Evolutionary conservation across 2,113 vertebrate species (phyloP).

Genomic region (Bombycilla garrulus): DNA sequence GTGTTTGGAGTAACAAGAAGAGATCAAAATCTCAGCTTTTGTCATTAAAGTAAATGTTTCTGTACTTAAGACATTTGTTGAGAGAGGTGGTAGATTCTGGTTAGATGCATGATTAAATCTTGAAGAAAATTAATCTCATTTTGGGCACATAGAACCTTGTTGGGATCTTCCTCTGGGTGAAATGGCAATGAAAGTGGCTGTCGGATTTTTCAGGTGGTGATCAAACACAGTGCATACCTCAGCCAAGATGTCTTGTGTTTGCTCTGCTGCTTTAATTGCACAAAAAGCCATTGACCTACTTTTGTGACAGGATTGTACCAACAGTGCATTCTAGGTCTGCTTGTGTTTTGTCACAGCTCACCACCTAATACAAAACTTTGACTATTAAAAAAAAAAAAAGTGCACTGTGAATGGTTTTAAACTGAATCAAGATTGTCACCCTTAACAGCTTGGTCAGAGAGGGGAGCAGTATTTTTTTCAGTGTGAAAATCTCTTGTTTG

Average conservation of each 20-base stretch:
- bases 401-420: neutral
- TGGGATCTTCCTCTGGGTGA: neutral
- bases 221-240: neutral
- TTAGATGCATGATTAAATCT: neutral
- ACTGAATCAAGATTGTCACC: neutral
- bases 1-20: neutral
- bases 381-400: neutral
- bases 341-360: neutral
- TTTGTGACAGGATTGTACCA: neutral
- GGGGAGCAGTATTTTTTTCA: neutral
- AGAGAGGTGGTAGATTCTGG: neutral
- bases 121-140: neutral
- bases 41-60: neutral
- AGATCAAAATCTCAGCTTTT: neutral
- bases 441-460: neutral
- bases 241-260: neutral
- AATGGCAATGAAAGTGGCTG: neutral
- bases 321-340: neutral
- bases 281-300: neutral
- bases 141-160: neutral
- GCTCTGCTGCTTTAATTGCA: neutral
- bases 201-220: neutral
- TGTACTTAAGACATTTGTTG: neutral
- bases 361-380: neutral
- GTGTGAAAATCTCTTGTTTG: neutral